These are phyloP conservation scores for Eulemur coronatus DNA, from an alignment of 2,797 vertebrate species.

Conservation along the genomic window DNA sequence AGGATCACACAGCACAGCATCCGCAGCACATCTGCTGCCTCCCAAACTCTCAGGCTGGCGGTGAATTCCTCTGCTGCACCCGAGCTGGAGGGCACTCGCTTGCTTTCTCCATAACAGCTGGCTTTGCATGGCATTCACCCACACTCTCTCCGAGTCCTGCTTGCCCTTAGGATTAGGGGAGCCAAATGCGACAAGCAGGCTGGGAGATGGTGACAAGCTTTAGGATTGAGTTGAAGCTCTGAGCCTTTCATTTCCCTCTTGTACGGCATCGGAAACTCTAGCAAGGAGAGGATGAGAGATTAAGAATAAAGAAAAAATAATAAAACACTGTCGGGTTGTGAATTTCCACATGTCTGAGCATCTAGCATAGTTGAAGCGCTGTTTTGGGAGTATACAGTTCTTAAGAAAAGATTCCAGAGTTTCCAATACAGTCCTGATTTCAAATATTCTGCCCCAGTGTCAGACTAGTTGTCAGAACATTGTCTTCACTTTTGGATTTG, in stretches of 20 bases:
- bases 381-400: neutral
- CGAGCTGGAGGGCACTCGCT: neutral
- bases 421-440: neutral
- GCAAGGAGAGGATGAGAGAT: neutral
- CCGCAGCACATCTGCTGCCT: accelerated
- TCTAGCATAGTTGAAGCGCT: neutral
- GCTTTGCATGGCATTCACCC: neutral
- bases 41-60: neutral
- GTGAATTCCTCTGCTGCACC: neutral
- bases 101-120: neutral
- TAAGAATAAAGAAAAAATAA: neutral
- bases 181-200: accelerated
- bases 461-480: neutral
- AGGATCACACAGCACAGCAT: accelerated
- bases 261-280: neutral
- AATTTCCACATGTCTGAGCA: neutral
- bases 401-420: neutral
- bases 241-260: neutral
- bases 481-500: neutral
- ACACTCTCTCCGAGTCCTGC: neutral
- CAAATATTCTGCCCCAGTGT: neutral
- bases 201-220: neutral
- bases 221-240: neutral
- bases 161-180: neutral
- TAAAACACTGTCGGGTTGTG: neutral